Percentiles rank a stretch among this genome's conserved stretches.
Conservation (phyloP, 2,888 invertebrate species). For the Polymixis lichenea region DNA sequence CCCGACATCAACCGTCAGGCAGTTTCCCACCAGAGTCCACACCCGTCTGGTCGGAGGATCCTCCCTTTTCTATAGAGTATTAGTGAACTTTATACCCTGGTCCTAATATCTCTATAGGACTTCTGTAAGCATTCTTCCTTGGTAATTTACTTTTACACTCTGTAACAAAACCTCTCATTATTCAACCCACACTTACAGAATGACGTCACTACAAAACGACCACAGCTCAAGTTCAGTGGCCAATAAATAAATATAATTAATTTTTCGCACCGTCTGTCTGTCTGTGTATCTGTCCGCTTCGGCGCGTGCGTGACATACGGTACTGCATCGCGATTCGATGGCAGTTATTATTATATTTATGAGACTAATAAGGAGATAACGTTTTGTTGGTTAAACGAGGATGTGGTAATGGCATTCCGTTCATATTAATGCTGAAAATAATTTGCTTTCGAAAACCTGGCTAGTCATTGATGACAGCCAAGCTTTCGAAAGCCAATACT, state of each 20-base stretch:
- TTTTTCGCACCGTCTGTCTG: conserved; percentile 68
- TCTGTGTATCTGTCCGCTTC: conserved; percentile 40
- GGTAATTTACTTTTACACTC: background rate
- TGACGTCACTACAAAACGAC: conserved; percentile 28
- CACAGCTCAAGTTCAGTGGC: conserved; percentile 56
- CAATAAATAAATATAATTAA: conserved; percentile 63
- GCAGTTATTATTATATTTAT: conserved; percentile 35
- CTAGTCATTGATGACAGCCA: background rate
- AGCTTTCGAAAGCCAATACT: background rate
- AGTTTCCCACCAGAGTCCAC: too few species aligned
- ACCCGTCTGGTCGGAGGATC: too few species aligned
- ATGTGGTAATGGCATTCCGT: background rate
- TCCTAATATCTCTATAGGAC: too few species aligned
- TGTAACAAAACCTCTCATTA: background rate
- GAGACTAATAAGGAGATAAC: conserved; percentile 40
- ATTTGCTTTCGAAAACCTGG: background rate
- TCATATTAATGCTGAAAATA: background rate
- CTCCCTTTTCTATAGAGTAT: too few species aligned
- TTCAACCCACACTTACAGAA: conserved; percentile 2
- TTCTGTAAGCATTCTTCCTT: background rate
- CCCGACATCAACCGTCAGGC: too few species aligned
- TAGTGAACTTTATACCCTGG: too few species aligned
- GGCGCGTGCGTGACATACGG: conserved; percentile 55
- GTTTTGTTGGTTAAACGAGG: conserved; percentile 18
- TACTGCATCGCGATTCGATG: conserved; percentile 55